Base-by-base conservation (phyloP, 2,797 vertebrate genomes). In the Aplochiton taeniatus region DNA sequence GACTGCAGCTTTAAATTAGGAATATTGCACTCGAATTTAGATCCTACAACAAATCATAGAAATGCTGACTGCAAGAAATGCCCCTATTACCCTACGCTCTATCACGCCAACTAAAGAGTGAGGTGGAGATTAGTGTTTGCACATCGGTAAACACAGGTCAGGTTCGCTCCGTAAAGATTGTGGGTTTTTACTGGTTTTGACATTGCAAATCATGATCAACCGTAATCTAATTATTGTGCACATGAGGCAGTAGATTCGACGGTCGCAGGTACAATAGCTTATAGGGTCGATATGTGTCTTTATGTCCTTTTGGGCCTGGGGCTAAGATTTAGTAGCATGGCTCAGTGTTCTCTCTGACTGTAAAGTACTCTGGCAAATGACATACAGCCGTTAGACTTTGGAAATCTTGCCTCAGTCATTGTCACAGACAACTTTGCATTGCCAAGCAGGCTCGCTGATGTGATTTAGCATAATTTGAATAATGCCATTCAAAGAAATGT, bases 381-480 rank as follows among this genome's bases (percentile, higher is more conserved):
- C 72, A 86, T 79, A 70, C 77, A 75, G 79, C 71, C 66, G 47
- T 72, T 70, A 85, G 78, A 85, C 79, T 85, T 86, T 77, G 71
- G 70, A 78, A 86, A 86, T 83, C 77, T 85, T 74, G 84, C 85
- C 85, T 82, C 77, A 75, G 85, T 89, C 85, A 89, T 89, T 87
- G 87, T 86, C 74, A 88, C 83, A 78, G 82, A 82, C 75, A 85
- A 80, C 66, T 67, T 83, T 87, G 88, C 88, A 90, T 87, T 83
- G 83, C 80, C 80, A 84, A 88, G 85, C 81, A 88, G 83, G 83
- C 80, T 83, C 79, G 83, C 83, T 91, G 90, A 93, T 90, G 84
- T 89, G 90, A 90, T 89, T 94, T 91, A 86, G 87, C 89, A 91
- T 94, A 88, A 92, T 93, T 90, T 92, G 87, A 91, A 92, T 94